These are phyloP conservation scores for Rhinolophus ferrumequinum DNA, from an alignment of 2,113 vertebrate species.

Conservation along the genomic window DNA sequence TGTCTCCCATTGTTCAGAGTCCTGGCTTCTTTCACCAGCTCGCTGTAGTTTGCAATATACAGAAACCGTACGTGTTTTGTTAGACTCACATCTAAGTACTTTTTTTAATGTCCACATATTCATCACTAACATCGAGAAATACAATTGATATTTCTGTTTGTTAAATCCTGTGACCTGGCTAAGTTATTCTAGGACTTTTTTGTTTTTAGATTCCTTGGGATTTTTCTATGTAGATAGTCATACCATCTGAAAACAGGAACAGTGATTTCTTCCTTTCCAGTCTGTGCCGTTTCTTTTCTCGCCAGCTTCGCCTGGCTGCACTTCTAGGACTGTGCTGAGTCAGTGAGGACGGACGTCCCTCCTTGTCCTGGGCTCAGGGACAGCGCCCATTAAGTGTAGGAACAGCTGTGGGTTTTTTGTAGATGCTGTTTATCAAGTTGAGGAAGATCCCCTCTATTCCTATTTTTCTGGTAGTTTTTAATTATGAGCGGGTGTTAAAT, in stretches of 20 bases:
- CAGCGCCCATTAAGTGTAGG: too few species aligned
- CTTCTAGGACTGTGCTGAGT: neutral
- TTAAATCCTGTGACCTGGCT: neutral
- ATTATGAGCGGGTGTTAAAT: neutral
- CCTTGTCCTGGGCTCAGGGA: neutral
- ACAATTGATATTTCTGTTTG: neutral
- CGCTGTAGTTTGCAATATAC: neutral
- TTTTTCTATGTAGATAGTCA: neutral
- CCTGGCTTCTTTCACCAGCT: neutral
- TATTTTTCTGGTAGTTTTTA: neutral
- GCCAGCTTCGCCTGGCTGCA: neutral
- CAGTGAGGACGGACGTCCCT: neutral
- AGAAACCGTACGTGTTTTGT: neutral
- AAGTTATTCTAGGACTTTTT: neutral
- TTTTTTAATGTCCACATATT: neutral
- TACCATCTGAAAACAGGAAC: neutral
- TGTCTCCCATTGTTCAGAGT: neutral
- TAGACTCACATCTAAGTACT: neutral
- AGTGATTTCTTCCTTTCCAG: neutral
- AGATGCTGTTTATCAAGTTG: neutral
- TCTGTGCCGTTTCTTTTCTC: neutral
- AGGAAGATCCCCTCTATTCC: neutral
- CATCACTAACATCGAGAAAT: neutral
- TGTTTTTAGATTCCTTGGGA: neutral
- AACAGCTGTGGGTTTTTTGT: neutral